phyloP scores from a whole-genome alignment of 23 tunicate species.

The Phallusia fumigata region DNA sequence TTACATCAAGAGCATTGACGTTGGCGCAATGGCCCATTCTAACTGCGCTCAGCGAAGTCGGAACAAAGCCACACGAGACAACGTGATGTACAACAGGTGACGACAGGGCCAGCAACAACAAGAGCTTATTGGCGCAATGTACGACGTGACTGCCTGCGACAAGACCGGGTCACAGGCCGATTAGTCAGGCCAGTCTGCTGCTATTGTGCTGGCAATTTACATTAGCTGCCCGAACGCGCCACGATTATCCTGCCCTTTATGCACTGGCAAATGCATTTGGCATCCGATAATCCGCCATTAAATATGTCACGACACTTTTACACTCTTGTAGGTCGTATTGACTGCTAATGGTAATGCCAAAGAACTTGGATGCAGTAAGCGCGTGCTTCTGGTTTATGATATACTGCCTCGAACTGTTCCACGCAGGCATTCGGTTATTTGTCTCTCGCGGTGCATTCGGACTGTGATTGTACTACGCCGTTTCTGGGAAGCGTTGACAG shows the following conservation, averaged over 20 bases:
- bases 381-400: neutral
- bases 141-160: neutral
- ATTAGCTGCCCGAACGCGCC: neutral
- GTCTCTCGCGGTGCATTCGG: too few species aligned
- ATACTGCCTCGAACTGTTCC: neutral
- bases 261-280: neutral
- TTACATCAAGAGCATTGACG: too few species aligned
- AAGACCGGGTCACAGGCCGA: neutral
- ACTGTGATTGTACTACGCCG: too few species aligned
- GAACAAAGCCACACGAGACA: too few species aligned
- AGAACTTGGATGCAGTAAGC: neutral
- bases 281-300: neutral
- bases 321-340: neutral
- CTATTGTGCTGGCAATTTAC: neutral
- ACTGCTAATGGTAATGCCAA: neutral
- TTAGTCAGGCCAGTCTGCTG: neutral
- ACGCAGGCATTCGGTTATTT: neutral
- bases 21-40: too few species aligned
- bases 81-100: too few species aligned
- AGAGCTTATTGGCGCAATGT: too few species aligned
- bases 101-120: too few species aligned
- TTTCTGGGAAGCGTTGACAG: too few species aligned
- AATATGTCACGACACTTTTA: slow-evolving; percentile 1
- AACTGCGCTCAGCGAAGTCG: too few species aligned
- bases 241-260: neutral